Percentiles rank a stretch among this genome's conserved stretches.
These are phyloP conservation scores for Chelonia mydas DNA, from an alignment of 2,797 vertebrate genomes.

Conservation along the genomic window DNA sequence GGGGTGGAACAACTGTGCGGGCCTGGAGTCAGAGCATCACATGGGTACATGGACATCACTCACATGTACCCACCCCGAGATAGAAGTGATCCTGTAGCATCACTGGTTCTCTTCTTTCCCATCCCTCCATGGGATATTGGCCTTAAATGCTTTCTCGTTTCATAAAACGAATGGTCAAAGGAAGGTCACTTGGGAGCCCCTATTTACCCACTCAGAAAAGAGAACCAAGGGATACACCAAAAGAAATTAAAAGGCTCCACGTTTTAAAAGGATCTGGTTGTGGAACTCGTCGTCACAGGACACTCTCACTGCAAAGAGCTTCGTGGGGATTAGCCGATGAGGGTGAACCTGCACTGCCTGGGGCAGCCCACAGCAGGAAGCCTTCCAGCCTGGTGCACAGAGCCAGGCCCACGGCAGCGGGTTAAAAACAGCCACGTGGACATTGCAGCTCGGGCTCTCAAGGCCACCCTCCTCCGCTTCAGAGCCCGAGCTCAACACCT, in stretches of 20 bases:
- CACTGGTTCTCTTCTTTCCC: not conserved
- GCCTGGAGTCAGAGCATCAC: not conserved
- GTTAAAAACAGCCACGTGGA: not conserved
- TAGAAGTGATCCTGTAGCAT: not conserved
- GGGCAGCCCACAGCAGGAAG: not conserved
- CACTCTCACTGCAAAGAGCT: not conserved
- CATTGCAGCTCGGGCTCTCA: not conserved
- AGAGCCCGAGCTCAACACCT: not conserved
- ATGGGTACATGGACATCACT: not conserved
- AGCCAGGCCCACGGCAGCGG: not conserved
- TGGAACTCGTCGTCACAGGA: not conserved
- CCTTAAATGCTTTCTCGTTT: not conserved
- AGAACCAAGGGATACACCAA: not conserved
- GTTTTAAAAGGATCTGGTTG: fast-evolving
- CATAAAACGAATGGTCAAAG: not conserved
- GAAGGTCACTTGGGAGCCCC: not conserved
- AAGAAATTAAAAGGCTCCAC: not conserved
- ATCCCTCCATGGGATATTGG: not conserved
- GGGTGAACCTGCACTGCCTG: no score
- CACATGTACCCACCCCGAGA: not conserved
- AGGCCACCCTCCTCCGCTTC: no score
- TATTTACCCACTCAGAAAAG: not conserved
- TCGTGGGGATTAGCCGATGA: not conserved
- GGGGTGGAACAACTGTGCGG: not conserved
- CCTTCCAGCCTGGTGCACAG: not conserved